These are phyloP conservation scores for Enteromius thamalakanensis DNA, from an alignment of 2,797 vertebrate genomes.

Conservation along the genomic window DNA sequence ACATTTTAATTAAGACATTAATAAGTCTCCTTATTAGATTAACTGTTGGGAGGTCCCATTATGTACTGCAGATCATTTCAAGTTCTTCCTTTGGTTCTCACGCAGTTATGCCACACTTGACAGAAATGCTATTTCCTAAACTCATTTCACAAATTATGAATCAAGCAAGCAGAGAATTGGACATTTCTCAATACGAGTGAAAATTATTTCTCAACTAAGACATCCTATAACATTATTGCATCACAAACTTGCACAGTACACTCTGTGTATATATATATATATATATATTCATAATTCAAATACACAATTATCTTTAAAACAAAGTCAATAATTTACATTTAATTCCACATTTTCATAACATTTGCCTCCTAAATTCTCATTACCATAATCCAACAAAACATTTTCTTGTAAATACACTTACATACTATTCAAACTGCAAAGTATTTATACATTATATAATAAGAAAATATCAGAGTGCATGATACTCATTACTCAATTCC, in stretches of 20 bases:
- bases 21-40: background rate
- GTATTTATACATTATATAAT: background rate
- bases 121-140: background rate
- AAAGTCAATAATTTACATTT: background rate
- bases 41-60: background rate
- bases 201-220: constrained; percentile 11
- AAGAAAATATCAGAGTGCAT: background rate
- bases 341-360: background rate
- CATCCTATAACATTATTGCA: constrained; percentile 12
- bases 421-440: background rate
- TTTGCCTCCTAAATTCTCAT: background rate
- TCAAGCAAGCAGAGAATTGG: background rate
- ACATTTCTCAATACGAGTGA: constrained; percentile 5
- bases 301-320: background rate
- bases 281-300: background rate
- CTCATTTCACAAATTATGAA: constrained; percentile 1
- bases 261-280: background rate
- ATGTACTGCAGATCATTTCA: background rate
- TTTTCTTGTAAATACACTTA: background rate
- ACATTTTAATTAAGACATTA: background rate
- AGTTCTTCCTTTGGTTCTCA: background rate
- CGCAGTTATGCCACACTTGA: background rate
- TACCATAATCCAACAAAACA: background rate
- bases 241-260: background rate
- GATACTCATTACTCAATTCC: background rate